A percentile compares a stretch with the other conserved stretches of the same genome.
Evolutionary conservation across 2,888 invertebrate species (phyloP).

Genomic region (Andrena praecox): DNA sequence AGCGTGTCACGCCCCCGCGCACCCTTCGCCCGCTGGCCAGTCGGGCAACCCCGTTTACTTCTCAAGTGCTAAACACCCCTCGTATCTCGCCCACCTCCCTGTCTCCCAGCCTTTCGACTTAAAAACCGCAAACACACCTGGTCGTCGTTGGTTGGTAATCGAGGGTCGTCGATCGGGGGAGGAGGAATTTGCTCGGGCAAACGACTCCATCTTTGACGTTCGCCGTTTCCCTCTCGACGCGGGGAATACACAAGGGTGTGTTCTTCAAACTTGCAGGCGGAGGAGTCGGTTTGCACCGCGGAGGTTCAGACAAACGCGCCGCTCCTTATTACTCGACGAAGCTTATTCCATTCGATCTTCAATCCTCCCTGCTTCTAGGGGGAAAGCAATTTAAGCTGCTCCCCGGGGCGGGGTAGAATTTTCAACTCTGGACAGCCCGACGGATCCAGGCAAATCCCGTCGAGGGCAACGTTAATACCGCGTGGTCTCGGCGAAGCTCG

Average conservation of each 20-base stretch:
- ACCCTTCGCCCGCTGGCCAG: slow-evolving; percentile 24
- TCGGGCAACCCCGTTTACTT: slow-evolving; percentile 60
- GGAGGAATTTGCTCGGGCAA: not conserved
- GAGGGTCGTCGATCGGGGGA: not conserved
- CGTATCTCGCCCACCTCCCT: slow-evolving; percentile 33
- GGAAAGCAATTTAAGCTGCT: slow-evolving; percentile 1
- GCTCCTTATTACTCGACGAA: not conserved
- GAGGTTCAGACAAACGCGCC: not conserved
- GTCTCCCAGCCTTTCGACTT: slow-evolving; percentile 13
- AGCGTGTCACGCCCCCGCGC: slow-evolving; percentile 69
- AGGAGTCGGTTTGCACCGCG: not conserved
- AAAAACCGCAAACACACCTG: slow-evolving; percentile 23
- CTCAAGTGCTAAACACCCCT: slow-evolving; percentile 65
- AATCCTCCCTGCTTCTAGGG: not conserved
- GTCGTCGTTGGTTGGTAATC: not conserved
- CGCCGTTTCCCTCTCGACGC: not conserved
- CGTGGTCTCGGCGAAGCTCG: not conserved
- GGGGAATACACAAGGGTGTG: not conserved
- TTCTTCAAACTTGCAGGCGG: not conserved
- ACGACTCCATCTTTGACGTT: not conserved
- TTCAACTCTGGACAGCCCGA: not conserved
- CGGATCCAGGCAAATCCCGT: not conserved
- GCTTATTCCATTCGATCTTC: not conserved
- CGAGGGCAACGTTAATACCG: not conserved
- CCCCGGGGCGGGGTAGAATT: not conserved